phyloP scores from a whole-genome alignment of 1,140 invertebrate genomes.

The Ephestia elutella region DNA sequence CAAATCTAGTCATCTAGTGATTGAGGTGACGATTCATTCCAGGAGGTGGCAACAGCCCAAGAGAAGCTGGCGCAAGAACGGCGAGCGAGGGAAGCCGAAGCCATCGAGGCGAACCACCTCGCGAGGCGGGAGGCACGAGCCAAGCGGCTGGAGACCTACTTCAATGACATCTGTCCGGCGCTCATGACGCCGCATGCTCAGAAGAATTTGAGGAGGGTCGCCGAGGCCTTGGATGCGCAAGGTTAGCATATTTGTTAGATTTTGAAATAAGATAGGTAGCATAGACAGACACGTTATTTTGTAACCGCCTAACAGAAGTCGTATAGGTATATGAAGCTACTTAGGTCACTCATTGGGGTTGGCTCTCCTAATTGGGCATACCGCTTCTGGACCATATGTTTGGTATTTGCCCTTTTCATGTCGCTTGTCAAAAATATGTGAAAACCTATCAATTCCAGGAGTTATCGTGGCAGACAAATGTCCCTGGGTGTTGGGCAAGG shows the following conservation, averaged over 20 bases:
- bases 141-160: slow-evolving; percentile 42
- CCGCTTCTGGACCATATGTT: too few species aligned
- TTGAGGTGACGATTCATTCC: neutral
- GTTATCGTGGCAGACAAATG: slow-evolving; percentile 59
- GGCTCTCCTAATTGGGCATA: too few species aligned
- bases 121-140: slow-evolving; percentile 49
- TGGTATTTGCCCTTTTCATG: too few species aligned
- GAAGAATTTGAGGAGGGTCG: slow-evolving; percentile 52
- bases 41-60: slow-evolving; percentile 50
- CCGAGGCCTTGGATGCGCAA: slow-evolving; percentile 46
- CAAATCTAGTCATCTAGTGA: too few species aligned
- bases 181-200: slow-evolving; percentile 60
- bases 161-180: slow-evolving; percentile 51
- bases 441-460: slow-evolving; percentile 42
- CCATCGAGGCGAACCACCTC: slow-evolving; percentile 33
- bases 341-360: too few species aligned
- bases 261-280: too few species aligned
- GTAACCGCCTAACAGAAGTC: too few species aligned
- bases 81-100: slow-evolving; percentile 40
- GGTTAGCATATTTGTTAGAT: too few species aligned
- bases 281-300: too few species aligned
- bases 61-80: slow-evolving; percentile 38
- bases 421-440: too few species aligned
- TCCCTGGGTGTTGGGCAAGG: slow-evolving; percentile 47
- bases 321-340: too few species aligned